A percentile compares a stretch with the other conserved stretches of the same genome.
Evolutionary conservation across 64 coral and sea anemone species (phyloP).

Genomic region (Pachyseris speciosa): DNA sequence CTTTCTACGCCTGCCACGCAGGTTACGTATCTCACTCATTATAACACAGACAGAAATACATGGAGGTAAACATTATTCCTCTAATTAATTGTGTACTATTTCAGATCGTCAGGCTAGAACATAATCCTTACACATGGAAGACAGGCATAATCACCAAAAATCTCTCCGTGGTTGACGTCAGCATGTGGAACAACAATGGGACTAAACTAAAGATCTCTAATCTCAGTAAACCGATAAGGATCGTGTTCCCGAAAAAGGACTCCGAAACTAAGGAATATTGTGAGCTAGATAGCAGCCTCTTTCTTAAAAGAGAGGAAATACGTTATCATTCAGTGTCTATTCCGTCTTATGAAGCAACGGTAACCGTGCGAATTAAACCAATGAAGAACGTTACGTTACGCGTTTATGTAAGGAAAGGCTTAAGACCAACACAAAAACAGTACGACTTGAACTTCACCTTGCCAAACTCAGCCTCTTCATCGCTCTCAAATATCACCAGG

Average conservation of each 20-base stretch:
- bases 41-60: not conserved
- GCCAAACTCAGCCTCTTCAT: not conserved
- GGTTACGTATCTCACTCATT: not conserved
- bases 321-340: conserved; percentile 46
- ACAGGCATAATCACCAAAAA: not conserved
- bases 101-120: conserved; percentile 3
- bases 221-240: not conserved
- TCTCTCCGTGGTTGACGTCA: not conserved
- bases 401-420: conserved; percentile 7
- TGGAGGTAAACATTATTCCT: no score
- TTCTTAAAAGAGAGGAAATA: not conserved
- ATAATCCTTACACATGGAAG: not conserved
- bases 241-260: not conserved
- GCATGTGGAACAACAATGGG: not conserved
- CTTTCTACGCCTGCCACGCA: no score
- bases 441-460: conserved; percentile 7
- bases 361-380: conserved; percentile 22
- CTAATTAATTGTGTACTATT: not conserved
- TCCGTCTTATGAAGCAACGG: conserved; percentile 1
- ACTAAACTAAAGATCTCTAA: not conserved
- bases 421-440: conserved; percentile 27
- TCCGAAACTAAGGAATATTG: not conserved
- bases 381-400: not conserved
- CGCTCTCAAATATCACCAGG: not conserved
- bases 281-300: not conserved